A percentile compares a stretch with the other conserved stretches of the same genome.
Conservation (phyloP, 2,113 vertebrate species). For the Antennarius striatus region DNA sequence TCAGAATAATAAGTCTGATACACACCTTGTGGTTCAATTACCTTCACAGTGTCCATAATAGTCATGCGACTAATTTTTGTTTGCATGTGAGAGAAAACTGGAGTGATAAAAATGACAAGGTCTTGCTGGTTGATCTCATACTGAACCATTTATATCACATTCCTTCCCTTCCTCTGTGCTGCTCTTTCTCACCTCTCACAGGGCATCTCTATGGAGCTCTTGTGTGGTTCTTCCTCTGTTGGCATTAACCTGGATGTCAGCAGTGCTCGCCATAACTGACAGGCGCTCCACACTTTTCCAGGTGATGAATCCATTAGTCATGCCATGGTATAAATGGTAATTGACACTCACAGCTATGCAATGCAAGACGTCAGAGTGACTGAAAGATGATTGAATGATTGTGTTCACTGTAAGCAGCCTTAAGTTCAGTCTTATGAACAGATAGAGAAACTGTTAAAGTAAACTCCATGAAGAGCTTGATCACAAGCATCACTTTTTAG, state of each 20-base stretch:
- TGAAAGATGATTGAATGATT: too few relatives aligned
- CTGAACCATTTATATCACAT: conserved; percentile 41
- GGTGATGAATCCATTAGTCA: conserved; percentile 66
- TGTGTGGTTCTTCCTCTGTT: conserved; percentile 88
- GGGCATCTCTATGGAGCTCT: conserved; percentile 77
- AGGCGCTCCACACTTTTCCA: conserved; percentile 94
- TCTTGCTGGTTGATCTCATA: conserved; percentile 37
- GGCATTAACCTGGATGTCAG: conserved; percentile 99
- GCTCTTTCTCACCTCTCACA: conserved; percentile 30
- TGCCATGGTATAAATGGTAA: too few relatives aligned
- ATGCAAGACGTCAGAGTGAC: too few relatives aligned
- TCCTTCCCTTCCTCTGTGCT: conserved; percentile 17
- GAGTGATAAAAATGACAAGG: conserved; percentile 24
- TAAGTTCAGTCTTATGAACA: too few relatives aligned
- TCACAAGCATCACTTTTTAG: too few relatives aligned
- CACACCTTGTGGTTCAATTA: conserved; percentile 43
- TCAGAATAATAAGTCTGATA: conserved; percentile 52
- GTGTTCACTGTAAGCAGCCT: too few relatives aligned
- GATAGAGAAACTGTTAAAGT: too few relatives aligned
- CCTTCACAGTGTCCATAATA: conserved; percentile 28
- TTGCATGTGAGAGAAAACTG: conserved; percentile 1
- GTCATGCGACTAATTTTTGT: background rate
- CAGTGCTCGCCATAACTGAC: conserved; percentile 97
- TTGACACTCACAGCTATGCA: too few relatives aligned
- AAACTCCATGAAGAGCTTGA: too few relatives aligned